Percentiles rank a stretch among this genome's conserved stretches.
phyloP scores from a whole-genome alignment of 2,888 invertebrate species.

The Rugalucina vietnamica region DNA sequence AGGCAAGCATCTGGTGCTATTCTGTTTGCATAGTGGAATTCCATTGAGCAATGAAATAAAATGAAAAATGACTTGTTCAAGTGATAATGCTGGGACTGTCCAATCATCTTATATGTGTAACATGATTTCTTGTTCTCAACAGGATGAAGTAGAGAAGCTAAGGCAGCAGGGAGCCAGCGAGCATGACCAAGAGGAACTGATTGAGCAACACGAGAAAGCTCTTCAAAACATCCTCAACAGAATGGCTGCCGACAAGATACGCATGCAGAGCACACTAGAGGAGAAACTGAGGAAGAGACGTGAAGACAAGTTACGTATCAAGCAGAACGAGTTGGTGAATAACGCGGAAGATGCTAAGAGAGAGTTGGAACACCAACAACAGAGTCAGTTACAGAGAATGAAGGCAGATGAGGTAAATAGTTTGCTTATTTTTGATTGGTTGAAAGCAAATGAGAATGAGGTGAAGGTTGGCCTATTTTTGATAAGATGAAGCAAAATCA shows the following conservation, averaged over 20 bases:
- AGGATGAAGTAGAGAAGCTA: constrained; percentile 79
- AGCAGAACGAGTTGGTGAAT: constrained; percentile 72
- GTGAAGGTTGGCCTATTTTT: too few species aligned
- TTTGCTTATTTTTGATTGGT: too few species aligned
- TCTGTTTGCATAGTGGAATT: too few species aligned
- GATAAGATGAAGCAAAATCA: too few species aligned
- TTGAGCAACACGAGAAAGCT: constrained; percentile 79
- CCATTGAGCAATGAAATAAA: too few species aligned
- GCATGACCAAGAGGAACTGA: constrained; percentile 77
- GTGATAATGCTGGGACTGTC: too few species aligned
- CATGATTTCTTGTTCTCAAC: too few species aligned
- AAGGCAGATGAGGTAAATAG: constrained; percentile 77
- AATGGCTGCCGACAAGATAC: constrained; percentile 80
- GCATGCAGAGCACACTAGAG: constrained; percentile 81
- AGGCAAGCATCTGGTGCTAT: too few species aligned
- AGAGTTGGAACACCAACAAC: constrained; percentile 77
- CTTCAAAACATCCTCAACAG: constrained; percentile 77
- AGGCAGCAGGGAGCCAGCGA: constrained; percentile 75
- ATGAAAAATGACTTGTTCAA: too few species aligned
- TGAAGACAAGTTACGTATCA: constrained; percentile 74
- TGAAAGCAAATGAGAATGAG: too few species aligned
- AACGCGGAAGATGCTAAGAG: constrained; percentile 68
- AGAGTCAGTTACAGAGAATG: constrained; percentile 74
- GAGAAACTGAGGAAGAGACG: constrained; percentile 77
- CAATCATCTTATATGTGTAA: too few species aligned